Base-by-base conservation (phyloP, 2,113 vertebrate species). In the Theristicus caerulescens region DNA sequence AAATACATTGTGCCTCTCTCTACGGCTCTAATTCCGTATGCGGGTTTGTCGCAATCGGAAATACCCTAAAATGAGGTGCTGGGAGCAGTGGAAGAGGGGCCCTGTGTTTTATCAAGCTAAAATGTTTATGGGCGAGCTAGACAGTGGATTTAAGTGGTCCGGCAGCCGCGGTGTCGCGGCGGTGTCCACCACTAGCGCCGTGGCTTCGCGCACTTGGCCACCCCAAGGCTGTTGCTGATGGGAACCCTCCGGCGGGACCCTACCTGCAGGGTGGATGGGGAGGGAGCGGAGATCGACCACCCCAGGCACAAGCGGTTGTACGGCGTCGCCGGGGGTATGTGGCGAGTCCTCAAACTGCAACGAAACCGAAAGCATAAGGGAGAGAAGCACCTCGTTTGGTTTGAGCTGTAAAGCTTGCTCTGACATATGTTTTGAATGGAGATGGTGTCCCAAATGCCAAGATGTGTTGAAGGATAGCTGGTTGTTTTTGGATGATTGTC, bases 381-480 rank as follows among this genome's bases (percentile, higher is more conserved):
- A 76, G 93, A 97, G 88, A 84, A 83, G 40, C 95, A 96, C 93
- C 96, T 95, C 65, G 9, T 67, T 86, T 82, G 27, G 47, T 82
- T 18, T 42, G 88, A 47, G 17, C 59, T 85, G 90, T 81, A 82
- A 67, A 86, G 93, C 94, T 95, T 90, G 92, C 90, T 74, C 96
- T 88, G 90, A 93, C 97, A 94, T 98, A 95, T 96, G 97, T 94
- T 98, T 90, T 69, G 92, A 86, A 90, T 76, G 95, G 96, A 95
- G 98, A 92, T 71, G 90, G 86, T 90, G 97, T 96, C 97, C 96
- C 96, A 86, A 96, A 97, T 84, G 97, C 96, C 97, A 90, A 11
- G 96, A 91, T 32, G 94, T 90, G 71, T 94, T 97, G 94, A 96
- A 97, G 96, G 97, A 61, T 92, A 80, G 81, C 96, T 93, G 95